Conservation (phyloP, 1,140 invertebrate species). For the Heliconius congener region DNA sequence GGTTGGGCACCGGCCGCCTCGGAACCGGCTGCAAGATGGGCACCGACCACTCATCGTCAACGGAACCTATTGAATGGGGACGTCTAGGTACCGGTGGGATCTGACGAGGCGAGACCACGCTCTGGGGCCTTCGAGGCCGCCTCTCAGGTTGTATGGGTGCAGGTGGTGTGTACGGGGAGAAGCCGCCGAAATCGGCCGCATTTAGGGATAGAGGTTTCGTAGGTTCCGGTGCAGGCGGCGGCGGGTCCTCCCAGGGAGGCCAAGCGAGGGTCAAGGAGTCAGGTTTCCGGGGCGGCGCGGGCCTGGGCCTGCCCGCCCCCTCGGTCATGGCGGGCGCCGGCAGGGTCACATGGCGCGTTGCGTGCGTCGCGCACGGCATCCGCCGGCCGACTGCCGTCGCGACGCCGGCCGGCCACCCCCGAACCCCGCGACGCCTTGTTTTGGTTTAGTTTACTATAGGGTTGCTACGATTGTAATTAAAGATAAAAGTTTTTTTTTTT, state of each 20-base stretch:
- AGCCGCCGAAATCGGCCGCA: slow-evolving; percentile 79
- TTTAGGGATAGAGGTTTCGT: slow-evolving; percentile 60
- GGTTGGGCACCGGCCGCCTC: slow-evolving; percentile 70
- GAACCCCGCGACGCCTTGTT: slow-evolving; percentile 42
- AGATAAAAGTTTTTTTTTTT: background rate
- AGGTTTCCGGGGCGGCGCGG: slow-evolving; percentile 76
- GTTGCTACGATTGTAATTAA: background rate
- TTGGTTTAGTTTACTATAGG: slow-evolving; percentile 29
- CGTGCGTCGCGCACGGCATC: slow-evolving; percentile 65
- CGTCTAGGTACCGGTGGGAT: slow-evolving; percentile 69
- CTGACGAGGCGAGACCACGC: slow-evolving; percentile 74
- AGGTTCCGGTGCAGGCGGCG: slow-evolving; percentile 69
- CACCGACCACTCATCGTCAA: slow-evolving; percentile 70
- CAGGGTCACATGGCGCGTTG: slow-evolving; percentile 61
- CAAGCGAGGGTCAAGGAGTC: slow-evolving; percentile 67
- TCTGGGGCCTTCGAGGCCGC: slow-evolving; percentile 67
- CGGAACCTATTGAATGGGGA: slow-evolving; percentile 73
- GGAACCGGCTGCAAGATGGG: slow-evolving; percentile 75
- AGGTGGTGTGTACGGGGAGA: slow-evolving; percentile 82
- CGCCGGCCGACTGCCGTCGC: slow-evolving; percentile 67
- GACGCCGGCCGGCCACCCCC: slow-evolving; percentile 44
- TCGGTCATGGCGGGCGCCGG: slow-evolving; percentile 68
- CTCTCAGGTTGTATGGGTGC: slow-evolving; percentile 77
- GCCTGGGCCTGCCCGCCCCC: slow-evolving; percentile 72
- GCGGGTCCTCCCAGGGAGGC: slow-evolving; percentile 72